phyloP scores from a whole-genome alignment of 2,888 invertebrate species.

The Drosophila paracracens region DNA sequence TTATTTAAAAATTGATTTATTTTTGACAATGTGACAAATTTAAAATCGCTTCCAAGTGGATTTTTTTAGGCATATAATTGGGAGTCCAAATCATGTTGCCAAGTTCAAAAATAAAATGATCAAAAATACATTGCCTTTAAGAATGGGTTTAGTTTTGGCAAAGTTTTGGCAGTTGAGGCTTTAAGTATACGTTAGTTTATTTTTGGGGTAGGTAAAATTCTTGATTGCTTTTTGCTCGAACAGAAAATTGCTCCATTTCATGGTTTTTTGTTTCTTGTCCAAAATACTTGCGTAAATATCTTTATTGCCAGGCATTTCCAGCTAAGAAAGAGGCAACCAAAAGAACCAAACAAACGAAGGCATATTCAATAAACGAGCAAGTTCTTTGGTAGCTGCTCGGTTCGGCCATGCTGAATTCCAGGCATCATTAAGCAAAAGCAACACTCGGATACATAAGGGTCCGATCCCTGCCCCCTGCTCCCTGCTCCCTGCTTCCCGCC shows the following conservation, averaged over 20 bases:
- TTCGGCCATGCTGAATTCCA: conserved; percentile 84
- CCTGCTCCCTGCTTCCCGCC: neutral
- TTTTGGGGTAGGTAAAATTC: conserved; percentile 9
- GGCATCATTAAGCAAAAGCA: conserved; percentile 71
- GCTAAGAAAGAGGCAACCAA: conserved; percentile 27
- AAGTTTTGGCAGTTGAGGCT: neutral
- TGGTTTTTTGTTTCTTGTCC: conserved; percentile 28
- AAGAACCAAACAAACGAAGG: conserved; percentile 23
- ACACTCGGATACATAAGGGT: conserved; percentile 75
- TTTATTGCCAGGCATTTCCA: conserved; percentile 67
- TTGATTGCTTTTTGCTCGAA: conserved; percentile 35
- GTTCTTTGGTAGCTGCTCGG: conserved; percentile 24
- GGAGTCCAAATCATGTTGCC: neutral
- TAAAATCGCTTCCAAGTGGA: neutral
- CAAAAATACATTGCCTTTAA: neutral
- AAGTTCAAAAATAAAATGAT: neutral
- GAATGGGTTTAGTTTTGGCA: neutral
- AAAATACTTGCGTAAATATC: conserved; percentile 71
- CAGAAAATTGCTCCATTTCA: conserved; percentile 74
- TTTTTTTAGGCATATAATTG: neutral
- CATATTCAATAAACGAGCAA: conserved; percentile 60
- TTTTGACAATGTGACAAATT: neutral
- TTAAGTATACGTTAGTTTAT: conserved; percentile 15
- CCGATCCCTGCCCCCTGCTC: conserved; percentile 4
- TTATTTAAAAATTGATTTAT: neutral